These are phyloP conservation scores for Perithous albicinctus DNA, from an alignment of 2,888 invertebrate species.

Conservation along the genomic window DNA sequence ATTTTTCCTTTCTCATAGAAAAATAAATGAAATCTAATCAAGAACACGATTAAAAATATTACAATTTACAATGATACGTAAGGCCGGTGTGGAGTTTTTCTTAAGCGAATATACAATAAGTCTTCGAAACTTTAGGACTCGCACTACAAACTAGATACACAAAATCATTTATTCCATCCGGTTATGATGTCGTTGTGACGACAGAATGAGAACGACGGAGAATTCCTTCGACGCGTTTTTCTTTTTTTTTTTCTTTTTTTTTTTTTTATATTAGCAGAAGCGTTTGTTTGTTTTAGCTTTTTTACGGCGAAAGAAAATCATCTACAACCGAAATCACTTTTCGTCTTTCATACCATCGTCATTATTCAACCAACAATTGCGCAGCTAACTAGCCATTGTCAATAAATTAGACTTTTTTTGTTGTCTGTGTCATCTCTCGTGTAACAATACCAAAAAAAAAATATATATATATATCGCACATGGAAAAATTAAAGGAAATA, in stretches of 20 bases:
- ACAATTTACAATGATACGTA: conserved; percentile 64
- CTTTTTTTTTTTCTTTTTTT: neutral
- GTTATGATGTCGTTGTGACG: conserved; percentile 9
- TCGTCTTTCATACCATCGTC: conserved; percentile 31
- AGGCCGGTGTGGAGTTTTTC: conserved; percentile 64
- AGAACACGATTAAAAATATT: conserved; percentile 54
- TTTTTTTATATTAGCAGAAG: neutral
- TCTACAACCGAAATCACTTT: conserved; percentile 39
- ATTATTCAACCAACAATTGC: conserved; percentile 7
- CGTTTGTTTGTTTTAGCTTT: neutral
- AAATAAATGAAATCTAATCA: conserved; percentile 62
- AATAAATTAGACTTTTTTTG: conserved; percentile 14
- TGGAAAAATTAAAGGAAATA: conserved; percentile 2
- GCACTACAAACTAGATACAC: conserved; percentile 30
- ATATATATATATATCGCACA: conserved; percentile 1
- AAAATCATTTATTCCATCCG: conserved; percentile 16
- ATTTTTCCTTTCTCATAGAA: conserved; percentile 48
- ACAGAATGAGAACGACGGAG: neutral
- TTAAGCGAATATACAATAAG: conserved; percentile 23
- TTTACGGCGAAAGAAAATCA: neutral
- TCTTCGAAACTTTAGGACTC: conserved; percentile 29
- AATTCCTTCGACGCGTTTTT: neutral
- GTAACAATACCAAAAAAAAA: too few relatives aligned
- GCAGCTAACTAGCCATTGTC: conserved; percentile 41
- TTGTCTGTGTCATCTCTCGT: neutral